phyloP scores from a whole-genome alignment of 1,140 invertebrate species.

The Gonatopus flavifemur region DNA sequence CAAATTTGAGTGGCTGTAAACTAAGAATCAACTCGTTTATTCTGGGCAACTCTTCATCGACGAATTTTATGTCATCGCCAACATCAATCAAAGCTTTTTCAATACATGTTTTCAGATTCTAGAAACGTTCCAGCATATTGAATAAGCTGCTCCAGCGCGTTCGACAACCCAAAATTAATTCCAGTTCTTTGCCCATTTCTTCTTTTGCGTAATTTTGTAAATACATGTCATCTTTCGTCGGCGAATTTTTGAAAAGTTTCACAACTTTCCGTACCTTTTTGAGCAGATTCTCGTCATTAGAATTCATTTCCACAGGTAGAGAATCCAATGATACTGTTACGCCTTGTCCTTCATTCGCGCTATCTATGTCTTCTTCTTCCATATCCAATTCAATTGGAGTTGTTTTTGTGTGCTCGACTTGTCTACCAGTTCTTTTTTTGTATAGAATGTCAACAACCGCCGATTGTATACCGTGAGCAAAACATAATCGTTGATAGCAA shows the following conservation, averaged over 20 bases:
- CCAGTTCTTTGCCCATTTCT: constrained; percentile 13
- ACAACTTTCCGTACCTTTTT: constrained; percentile 17
- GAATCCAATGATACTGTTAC: constrained; percentile 2
- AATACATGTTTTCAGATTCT: constrained; percentile 22
- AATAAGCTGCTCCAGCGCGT: constrained; percentile 24
- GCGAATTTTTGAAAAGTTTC: constrained; percentile 17
- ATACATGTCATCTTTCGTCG: constrained; percentile 19
- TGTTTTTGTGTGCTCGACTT: not conserved
- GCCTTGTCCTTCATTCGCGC: constrained; percentile 3
- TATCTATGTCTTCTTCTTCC: constrained; percentile 7
- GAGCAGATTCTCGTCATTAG: constrained; percentile 3
- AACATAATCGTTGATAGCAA: constrained; percentile 7
- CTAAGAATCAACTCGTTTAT: constrained; percentile 18
- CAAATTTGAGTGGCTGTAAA: constrained; percentile 18
- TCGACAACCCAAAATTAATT: constrained; percentile 14
- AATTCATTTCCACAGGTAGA: not conserved
- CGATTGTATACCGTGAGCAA: constrained; percentile 6
- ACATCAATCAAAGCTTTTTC: constrained; percentile 30
- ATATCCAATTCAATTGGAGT: constrained; percentile 6
- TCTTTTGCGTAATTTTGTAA: constrained; percentile 19
- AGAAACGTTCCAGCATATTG: constrained; percentile 22
- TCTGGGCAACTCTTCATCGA: constrained; percentile 19
- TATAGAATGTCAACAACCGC: constrained; percentile 5
- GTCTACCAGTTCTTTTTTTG: not conserved
- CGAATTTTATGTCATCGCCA: constrained; percentile 19